A percentile compares a stretch with the other conserved stretches of the same genome.
These are phyloP conservation scores for Drosophila yooni DNA, from an alignment of 2,888 invertebrate genomes.

Conservation along the genomic window DNA sequence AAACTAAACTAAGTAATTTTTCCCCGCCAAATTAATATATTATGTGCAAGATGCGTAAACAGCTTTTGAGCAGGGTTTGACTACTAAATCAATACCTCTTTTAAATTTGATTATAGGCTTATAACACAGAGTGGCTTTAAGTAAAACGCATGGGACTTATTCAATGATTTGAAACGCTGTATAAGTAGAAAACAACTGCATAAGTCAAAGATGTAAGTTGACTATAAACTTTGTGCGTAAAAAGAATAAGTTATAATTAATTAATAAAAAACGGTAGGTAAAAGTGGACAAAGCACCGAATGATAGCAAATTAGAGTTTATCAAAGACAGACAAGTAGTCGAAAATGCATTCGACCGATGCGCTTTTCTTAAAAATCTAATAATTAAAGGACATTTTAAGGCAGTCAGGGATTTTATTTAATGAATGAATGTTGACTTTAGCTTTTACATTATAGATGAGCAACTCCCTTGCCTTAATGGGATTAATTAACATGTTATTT, in stretches of 20 bases:
- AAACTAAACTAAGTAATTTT: too few species aligned
- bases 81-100: neutral
- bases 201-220: neutral
- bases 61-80: neutral
- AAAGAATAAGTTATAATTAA: neutral
- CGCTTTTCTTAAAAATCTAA: neutral
- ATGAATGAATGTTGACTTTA: neutral
- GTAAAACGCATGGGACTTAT: neutral
- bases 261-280: neutral
- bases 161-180: neutral
- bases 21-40: neutral
- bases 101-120: neutral
- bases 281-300: neutral
- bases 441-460: neutral
- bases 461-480: neutral
- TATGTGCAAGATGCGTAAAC: too few species aligned
- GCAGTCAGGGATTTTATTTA: neutral
- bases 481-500: neutral
- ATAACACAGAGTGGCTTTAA: neutral
- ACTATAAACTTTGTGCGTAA: neutral
- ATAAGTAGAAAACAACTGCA: neutral
- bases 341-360: neutral
- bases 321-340: neutral
- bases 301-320: neutral
- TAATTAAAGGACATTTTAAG: neutral